Base-by-base conservation (phyloP, 1,140 invertebrate genomes). In the Zaprionus nigranus region DNA sequence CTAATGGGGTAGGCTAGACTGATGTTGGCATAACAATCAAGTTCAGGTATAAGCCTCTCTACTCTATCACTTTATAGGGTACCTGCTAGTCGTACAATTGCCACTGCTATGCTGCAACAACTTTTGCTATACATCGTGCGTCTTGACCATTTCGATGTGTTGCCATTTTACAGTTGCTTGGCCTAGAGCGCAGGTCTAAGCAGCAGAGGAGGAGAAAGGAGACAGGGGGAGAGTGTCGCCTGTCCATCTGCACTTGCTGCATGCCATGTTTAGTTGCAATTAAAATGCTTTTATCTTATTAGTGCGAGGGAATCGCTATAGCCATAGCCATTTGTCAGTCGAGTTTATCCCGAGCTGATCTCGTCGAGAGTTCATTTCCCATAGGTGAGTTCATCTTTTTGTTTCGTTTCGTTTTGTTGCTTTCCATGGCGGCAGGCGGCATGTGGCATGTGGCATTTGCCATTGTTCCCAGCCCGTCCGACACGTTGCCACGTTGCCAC, bases 261-360 rank as follows among this genome's bases (percentile, higher is more conserved):
- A 58, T 86, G 83, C 84, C 84, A 88, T 88, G 84, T 88, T 88
- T 88, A 88, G 84, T 84, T 82, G 85, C 84, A 88, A 88, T 88
- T 88, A 88, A 90, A 88, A 88, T 88, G 81, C 79, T 90, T 88
- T 88, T 88, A 88, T 90, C 84, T 88, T 88, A 88, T 88, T 88
- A 88, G 78, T 75, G 84, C 71, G 71, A 75, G 59, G 66, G 66
- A 70, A 75, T 63, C 66, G 72, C 36, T 54, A 17, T 34, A 17
- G 49, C 38, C 20, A 54, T 22, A 58, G 73, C 51, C 66, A 75
- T 73, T 78, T 75, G 71, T 78, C 75, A 63, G 72, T 43, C 46
- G 51, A 71, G 60, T 36, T 71, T 34, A 64, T 64, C 60, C 58
- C 20, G 9, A 24, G 61, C 61, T 64, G 69, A 64, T 66, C 64